Conservation (phyloP, 1,140 invertebrate genomes). For the Anastrepha obliqua region DNA sequence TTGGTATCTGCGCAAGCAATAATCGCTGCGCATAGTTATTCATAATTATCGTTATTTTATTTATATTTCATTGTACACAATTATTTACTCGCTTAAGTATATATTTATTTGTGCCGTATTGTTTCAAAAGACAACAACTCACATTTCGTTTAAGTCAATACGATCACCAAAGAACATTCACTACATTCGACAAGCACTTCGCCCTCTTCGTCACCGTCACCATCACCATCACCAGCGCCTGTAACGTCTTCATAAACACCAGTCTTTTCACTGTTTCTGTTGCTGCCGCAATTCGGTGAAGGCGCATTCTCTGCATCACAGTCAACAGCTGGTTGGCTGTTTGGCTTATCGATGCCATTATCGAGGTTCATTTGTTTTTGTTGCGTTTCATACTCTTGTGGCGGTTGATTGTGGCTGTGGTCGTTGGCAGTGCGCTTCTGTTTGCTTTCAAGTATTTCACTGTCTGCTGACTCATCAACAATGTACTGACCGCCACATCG, state of each 20-base stretch:
- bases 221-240: slow-evolving; percentile 32
- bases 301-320: slow-evolving; percentile 10
- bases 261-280: neutral
- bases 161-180: slow-evolving; percentile 72
- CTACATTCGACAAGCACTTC: slow-evolving; percentile 73
- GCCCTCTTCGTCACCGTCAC: slow-evolving; percentile 57
- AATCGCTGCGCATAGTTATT: slow-evolving; percentile 26
- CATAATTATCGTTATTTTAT: slow-evolving; percentile 14
- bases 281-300: slow-evolving; percentile 3
- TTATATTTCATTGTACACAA: slow-evolving; percentile 31
- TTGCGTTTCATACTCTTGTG: slow-evolving; percentile 31
- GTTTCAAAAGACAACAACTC: neutral
- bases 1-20: neutral
- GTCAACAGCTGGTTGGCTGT: neutral
- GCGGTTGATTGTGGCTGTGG: neutral
- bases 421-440: neutral
- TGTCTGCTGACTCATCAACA: slow-evolving; percentile 63
- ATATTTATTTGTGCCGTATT: slow-evolving; percentile 53
- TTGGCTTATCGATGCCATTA: slow-evolving; percentile 17
- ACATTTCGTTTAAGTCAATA: slow-evolving; percentile 61
- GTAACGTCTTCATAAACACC: slow-evolving; percentile 12
- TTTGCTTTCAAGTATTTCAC: slow-evolving; percentile 59
- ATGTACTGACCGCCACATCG: slow-evolving; percentile 72
- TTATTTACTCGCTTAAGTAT: slow-evolving; percentile 18
- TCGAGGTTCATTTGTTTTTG: slow-evolving; percentile 40